A percentile compares a stretch with the other conserved stretches of the same genome.
Conservation (phyloP, 2,113 vertebrate species). For the Daphoenositta chrysoptera region DNA sequence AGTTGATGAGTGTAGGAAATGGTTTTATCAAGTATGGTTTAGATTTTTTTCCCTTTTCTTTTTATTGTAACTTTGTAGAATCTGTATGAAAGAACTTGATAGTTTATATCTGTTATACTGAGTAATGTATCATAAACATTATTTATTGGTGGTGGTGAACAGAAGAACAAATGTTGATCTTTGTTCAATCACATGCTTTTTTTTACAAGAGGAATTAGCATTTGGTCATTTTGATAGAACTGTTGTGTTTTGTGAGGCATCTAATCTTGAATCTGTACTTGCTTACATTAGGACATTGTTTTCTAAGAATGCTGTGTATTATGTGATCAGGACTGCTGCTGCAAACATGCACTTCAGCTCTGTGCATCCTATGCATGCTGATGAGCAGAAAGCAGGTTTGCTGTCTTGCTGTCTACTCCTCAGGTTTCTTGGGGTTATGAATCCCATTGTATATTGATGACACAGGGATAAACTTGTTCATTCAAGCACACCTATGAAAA, state of each 20-base stretch:
- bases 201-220: background rate
- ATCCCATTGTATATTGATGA: slow-evolving; percentile 29
- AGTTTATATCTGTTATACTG: background rate
- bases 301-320: background rate
- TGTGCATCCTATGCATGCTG: background rate
- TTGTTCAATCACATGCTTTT: background rate
- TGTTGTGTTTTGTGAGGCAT: background rate
- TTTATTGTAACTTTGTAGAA: background rate
- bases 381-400: background rate
- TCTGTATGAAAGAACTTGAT: background rate
- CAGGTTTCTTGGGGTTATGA: background rate
- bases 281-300: background rate
- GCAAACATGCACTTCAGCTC: background rate
- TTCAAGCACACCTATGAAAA: slow-evolving; percentile 9
- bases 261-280: background rate
- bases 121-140: background rate
- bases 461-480: slow-evolving; percentile 6
- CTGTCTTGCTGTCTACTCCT: background rate
- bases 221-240: background rate
- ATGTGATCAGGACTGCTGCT: background rate
- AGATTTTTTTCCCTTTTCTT: background rate
- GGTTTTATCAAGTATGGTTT: background rate
- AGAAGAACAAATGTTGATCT: background rate
- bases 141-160: background rate
- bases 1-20: background rate